phyloP scores from a whole-genome alignment of 1,140 invertebrate species.

The Pachypeltis micranthus region DNA sequence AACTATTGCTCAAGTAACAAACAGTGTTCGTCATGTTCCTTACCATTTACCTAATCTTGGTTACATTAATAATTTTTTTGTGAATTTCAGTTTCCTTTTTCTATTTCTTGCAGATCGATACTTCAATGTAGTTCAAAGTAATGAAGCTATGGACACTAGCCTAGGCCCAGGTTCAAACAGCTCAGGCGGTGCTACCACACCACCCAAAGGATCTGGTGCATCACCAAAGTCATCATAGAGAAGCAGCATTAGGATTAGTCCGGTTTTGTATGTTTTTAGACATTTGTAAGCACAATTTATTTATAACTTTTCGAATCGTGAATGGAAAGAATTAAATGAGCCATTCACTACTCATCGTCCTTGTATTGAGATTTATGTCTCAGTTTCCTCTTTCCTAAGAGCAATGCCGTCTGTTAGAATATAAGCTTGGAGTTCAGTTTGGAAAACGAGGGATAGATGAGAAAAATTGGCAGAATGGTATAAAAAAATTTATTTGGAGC shows the following conservation, averaged over 20 bases:
- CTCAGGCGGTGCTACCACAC: constrained; percentile 26
- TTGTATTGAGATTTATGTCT: too few species aligned
- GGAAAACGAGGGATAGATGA: too few species aligned
- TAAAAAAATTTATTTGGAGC: too few species aligned
- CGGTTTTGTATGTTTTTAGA: constrained; percentile 3
- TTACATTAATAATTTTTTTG: neutral
- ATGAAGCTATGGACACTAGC: constrained; percentile 29
- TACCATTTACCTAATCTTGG: neutral
- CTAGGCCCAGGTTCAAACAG: constrained; percentile 26
- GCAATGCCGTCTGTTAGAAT: too few species aligned
- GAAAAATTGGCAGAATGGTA: too few species aligned
- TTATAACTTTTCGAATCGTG: too few species aligned
- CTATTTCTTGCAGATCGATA: constrained; percentile 30
- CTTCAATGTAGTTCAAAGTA: constrained; percentile 31
- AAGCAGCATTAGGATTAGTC: neutral
- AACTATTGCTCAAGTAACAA: neutral
- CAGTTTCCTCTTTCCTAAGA: too few species aligned
- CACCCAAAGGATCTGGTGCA: constrained; percentile 22
- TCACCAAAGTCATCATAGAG: constrained; percentile 21
- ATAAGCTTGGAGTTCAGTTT: too few species aligned
- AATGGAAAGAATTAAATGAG: too few species aligned
- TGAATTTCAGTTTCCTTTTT: constrained; percentile 7
- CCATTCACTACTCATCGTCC: too few species aligned
- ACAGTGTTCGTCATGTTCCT: neutral
- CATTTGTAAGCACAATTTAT: too few species aligned